A percentile compares a stretch with the other conserved stretches of the same genome.
Conservation (phyloP, 2,113 vertebrate genomes). For the Edolisoma coerulescens region DNA sequence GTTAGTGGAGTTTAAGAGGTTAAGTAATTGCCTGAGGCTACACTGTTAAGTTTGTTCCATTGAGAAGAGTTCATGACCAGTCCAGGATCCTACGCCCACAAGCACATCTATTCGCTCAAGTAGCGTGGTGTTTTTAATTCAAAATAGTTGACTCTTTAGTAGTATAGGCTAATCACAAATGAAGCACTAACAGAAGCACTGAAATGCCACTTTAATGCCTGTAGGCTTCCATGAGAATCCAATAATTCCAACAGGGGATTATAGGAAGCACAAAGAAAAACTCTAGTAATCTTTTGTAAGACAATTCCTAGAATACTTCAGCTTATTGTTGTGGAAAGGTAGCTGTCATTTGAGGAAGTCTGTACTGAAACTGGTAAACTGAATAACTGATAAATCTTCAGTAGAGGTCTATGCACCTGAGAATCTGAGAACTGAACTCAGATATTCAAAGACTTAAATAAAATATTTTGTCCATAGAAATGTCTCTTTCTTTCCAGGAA, state of each 20-base stretch:
- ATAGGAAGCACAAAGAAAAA: background rate
- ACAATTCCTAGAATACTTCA: background rate
- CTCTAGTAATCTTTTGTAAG: background rate
- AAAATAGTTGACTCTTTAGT: background rate
- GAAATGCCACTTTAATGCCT: background rate
- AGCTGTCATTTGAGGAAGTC: background rate
- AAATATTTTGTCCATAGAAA: background rate
- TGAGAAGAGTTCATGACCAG: background rate
- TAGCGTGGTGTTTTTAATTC: background rate
- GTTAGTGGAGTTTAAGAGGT: background rate
- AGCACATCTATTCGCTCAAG: background rate
- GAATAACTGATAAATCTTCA: background rate
- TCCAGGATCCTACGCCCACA: background rate
- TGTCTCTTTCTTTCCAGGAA: background rate
- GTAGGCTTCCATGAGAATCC: background rate
- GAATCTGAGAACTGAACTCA: background rate
- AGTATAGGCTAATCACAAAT: background rate
- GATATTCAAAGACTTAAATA: background rate
- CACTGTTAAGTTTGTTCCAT: background rate
- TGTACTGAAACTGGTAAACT: background rate
- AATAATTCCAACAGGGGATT: background rate
- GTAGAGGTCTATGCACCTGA: background rate
- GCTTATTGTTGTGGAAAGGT: background rate
- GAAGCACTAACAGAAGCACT: background rate
- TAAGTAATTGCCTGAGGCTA: background rate